Evolutionary conservation across 2,797 vertebrate genomes (phyloP).

Genomic region (Lepilemur septentrionalis): DNA sequence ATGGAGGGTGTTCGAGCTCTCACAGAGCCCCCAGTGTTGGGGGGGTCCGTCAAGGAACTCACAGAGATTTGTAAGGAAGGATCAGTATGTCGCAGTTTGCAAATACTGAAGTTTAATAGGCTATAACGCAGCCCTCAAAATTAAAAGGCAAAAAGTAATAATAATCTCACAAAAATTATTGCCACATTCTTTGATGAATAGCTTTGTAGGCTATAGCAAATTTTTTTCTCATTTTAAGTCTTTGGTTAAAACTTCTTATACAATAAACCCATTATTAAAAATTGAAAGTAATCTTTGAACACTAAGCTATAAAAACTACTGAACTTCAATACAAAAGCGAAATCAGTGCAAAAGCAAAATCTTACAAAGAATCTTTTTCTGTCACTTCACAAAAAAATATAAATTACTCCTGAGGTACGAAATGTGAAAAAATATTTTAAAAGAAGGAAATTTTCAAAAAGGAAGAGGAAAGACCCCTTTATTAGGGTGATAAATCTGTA

Average conservation of each 20-base stretch:
- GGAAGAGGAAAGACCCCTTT: background rate
- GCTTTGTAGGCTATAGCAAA: background rate
- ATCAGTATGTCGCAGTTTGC: fast-evolving
- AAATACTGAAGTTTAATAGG: background rate
- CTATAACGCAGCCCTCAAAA: background rate
- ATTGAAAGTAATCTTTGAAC: background rate
- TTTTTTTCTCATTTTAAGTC: background rate
- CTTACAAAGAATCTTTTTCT: background rate
- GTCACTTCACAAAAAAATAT: background rate
- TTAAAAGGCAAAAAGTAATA: background rate
- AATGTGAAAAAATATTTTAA: background rate
- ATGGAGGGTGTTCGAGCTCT: fast-evolving
- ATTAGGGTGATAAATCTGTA: background rate
- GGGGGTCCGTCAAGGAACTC: background rate
- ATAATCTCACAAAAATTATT: background rate
- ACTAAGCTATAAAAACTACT: background rate
- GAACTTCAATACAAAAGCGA: background rate
- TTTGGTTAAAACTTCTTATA: background rate
- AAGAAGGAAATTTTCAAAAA: background rate
- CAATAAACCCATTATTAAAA: background rate
- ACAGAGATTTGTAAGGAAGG: background rate
- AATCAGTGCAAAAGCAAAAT: background rate
- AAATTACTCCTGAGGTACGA: background rate
- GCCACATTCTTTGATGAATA: background rate
- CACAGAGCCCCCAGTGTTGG: too few relatives aligned